A percentile compares a stretch with the other conserved stretches of the same genome.
These are phyloP conservation scores for Sarcophaga bullata DNA, from an alignment of 1,140 invertebrate species.

Conservation along the genomic window DNA sequence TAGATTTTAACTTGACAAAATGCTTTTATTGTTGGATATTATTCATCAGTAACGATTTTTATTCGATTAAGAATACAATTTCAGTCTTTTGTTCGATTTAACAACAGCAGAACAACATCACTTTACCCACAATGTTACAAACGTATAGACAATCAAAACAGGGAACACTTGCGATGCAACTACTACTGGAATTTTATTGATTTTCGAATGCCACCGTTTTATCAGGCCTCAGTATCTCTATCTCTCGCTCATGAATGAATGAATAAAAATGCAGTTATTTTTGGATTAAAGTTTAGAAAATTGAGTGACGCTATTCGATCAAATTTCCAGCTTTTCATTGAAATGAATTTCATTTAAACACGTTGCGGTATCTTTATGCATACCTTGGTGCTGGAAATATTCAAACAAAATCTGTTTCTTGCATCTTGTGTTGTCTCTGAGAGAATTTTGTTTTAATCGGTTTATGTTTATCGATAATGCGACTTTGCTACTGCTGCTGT, in stretches of 20 bases:
- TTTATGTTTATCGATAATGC: not conserved
- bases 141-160: not conserved
- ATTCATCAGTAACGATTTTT: not conserved
- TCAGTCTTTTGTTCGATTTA: not conserved
- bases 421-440: not conserved
- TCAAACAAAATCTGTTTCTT: too few species aligned
- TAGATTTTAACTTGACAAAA: not conserved
- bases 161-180: not conserved
- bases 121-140: not conserved
- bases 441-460: constrained; percentile 12
- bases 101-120: not conserved
- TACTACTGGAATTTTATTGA: not conserved
- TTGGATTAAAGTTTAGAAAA: not conserved
- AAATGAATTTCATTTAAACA: not conserved
- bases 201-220: not conserved
- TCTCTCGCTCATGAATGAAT: not conserved
- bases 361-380: too few species aligned
- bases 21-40: not conserved
- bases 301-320: constrained; percentile 15
- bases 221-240: not conserved
- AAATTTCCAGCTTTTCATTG: not conserved
- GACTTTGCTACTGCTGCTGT: not conserved
- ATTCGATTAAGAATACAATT: not conserved
- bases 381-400: too few species aligned
- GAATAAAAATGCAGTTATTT: constrained; percentile 15